Conservation (phyloP, 2,113 vertebrate species). For the Theropithecus gelada region DNA sequence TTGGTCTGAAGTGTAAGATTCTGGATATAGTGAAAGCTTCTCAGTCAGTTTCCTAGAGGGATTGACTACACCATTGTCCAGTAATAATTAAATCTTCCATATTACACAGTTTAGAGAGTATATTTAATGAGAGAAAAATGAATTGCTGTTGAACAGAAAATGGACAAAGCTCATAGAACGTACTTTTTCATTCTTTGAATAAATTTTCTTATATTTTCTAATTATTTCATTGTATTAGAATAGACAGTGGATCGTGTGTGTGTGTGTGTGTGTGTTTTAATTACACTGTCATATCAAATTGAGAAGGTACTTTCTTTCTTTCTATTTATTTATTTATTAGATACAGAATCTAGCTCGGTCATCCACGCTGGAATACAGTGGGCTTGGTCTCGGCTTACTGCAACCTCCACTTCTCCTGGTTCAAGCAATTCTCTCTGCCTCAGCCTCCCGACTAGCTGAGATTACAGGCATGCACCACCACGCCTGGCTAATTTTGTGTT, state of each 20-base stretch:
- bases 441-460: no score
- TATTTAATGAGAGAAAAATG: conserved; percentile 52
- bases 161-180: neutral
- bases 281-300: neutral
- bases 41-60: neutral
- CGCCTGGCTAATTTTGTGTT: no score
- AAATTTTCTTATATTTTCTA: conserved; percentile 28
- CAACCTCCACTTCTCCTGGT: no score
- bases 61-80: neutral
- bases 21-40: conserved; percentile 14
- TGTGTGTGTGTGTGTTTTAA: neutral
- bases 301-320: neutral
- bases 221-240: conserved; percentile 38
- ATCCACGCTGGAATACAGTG: no score
- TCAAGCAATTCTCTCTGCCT: no score
- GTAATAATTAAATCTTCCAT: neutral
- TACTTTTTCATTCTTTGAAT: conserved; percentile 35
- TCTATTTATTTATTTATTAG: no score
- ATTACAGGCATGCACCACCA: no score
- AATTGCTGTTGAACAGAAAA: conserved; percentile 50
- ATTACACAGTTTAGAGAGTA: conserved; percentile 2
- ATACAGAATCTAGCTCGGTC: no score
- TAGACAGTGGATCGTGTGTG: neutral
- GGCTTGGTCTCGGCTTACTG: no score
- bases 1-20: neutral